Conservation (phyloP, 2,888 invertebrate species). For the Acanthopleura granulata region DNA sequence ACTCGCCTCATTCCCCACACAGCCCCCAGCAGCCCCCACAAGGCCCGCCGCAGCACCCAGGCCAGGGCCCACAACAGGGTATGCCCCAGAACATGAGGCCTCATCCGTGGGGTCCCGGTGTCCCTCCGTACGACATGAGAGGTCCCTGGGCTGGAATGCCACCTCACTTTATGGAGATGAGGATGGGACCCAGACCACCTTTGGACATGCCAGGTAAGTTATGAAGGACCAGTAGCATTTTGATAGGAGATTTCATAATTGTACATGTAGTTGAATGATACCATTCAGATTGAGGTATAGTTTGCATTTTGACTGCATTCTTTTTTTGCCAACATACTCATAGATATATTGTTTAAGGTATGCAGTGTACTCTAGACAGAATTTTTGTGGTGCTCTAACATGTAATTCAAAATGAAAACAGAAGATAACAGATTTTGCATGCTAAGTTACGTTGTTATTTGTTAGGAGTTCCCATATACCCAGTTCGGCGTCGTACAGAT, state of each 20-base stretch:
- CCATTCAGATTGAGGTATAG: too few species aligned
- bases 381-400: too few species aligned
- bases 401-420: too few species aligned
- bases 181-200: slow-evolving; percentile 54
- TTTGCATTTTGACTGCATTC: too few species aligned
- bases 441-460: background rate
- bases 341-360: too few species aligned
- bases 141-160: slow-evolving; percentile 47
- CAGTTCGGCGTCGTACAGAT: slow-evolving; percentile 54
- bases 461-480: slow-evolving; percentile 64
- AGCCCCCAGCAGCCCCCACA: slow-evolving; percentile 34
- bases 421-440: too few species aligned
- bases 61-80: slow-evolving; percentile 43
- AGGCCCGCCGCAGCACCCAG: slow-evolving; percentile 37
- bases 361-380: too few species aligned
- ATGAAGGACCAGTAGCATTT: background rate
- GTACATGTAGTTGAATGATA: background rate
- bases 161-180: slow-evolving; percentile 55
- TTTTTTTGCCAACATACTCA: too few species aligned
- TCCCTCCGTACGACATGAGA: slow-evolving; percentile 38
- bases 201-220: slow-evolving; percentile 60
- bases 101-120: slow-evolving; percentile 41
- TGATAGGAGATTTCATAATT: background rate
- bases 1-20: slow-evolving; percentile 18
- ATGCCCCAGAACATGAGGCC: slow-evolving; percentile 62